Evolutionary conservation across 2,888 invertebrate species (phyloP).

Genomic region (Lithophane semibrunnea): DNA sequence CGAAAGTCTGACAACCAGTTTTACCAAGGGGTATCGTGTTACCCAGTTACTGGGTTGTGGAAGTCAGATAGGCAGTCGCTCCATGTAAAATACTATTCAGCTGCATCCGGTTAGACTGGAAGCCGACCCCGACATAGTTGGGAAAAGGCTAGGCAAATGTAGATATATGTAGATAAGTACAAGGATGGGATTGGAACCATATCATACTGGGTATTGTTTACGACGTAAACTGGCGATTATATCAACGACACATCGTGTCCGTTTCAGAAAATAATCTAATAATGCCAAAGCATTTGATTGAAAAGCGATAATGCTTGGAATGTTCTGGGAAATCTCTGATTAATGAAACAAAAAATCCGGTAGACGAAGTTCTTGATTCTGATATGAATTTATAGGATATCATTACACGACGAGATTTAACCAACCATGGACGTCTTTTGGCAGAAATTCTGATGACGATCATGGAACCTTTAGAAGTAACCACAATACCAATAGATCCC

Average conservation of each 20-base stretch:
- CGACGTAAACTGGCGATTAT: not conserved
- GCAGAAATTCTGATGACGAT: no score
- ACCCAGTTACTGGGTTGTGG: no score
- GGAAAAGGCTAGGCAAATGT: no score
- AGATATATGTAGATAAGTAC: no score
- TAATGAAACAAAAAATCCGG: not conserved
- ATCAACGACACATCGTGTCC: conserved; percentile 11
- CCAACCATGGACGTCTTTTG: not conserved
- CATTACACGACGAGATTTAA: not conserved
- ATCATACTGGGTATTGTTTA: conserved; percentile 2
- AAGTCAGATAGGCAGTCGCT: no score
- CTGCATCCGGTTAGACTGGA: no score
- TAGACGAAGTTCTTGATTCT: not conserved
- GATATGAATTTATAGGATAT: no score
- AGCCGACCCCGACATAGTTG: no score
- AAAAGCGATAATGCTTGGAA: not conserved
- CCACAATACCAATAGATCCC: not conserved
- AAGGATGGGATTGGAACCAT: not conserved
- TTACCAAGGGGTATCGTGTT: no score
- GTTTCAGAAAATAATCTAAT: conserved; percentile 29
- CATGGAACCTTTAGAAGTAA: not conserved
- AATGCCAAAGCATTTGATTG: conserved; percentile 6
- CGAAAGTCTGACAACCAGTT: no score
- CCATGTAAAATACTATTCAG: no score
- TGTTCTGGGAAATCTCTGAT: conserved; percentile 14